Conservation (phyloP, 1,140 invertebrate genomes). For the Sitobion miscanthi region DNA sequence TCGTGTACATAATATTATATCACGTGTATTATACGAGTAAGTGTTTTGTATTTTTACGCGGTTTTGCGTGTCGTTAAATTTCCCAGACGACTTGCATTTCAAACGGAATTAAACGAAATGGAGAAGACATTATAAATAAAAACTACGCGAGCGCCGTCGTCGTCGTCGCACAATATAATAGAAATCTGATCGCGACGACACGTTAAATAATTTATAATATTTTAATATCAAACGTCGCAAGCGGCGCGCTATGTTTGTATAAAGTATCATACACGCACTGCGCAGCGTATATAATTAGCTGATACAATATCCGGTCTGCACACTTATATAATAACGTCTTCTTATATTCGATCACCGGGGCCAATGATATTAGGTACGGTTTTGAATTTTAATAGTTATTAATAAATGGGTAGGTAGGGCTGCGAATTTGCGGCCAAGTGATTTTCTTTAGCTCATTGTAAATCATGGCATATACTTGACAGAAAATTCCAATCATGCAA, state of each 20-base stretch:
- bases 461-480: background rate
- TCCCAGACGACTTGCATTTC: slow-evolving; percentile 17
- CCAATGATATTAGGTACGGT: background rate
- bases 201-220: background rate
- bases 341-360: background rate
- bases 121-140: slow-evolving; percentile 32
- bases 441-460: background rate
- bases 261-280: background rate
- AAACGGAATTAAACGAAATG: slow-evolving; percentile 31
- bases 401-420: background rate
- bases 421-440: background rate
- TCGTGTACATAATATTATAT: background rate
- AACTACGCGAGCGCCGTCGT: background rate
- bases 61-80: slow-evolving; percentile 13
- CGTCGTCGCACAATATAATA: background rate
- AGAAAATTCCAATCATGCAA: no score
- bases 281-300: background rate
- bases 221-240: background rate
- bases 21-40: background rate
- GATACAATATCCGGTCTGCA: background rate
- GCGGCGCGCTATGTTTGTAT: background rate
- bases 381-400: background rate
- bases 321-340: background rate
- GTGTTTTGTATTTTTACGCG: background rate
- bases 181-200: slow-evolving; percentile 1